Percentiles rank a stretch among this genome's conserved stretches.
Conservation (phyloP, 2,888 invertebrate species). For the Anoplius nigerrimus region DNA sequence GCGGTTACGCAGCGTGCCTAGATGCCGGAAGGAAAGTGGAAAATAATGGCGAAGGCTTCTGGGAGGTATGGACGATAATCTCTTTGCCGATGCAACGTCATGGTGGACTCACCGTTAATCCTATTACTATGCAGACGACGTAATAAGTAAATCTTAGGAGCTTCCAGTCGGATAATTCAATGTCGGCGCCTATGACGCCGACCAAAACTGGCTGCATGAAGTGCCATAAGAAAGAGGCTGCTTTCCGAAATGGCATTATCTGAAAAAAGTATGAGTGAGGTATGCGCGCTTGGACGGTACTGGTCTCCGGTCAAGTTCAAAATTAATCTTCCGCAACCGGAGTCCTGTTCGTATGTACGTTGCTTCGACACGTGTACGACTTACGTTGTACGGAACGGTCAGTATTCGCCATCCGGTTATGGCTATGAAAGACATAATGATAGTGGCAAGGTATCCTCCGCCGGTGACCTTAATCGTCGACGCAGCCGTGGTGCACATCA, state of each 20-base stretch:
- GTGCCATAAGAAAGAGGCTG: slow-evolving; percentile 81
- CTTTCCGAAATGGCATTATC: slow-evolving; percentile 75
- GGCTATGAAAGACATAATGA: slow-evolving; percentile 65
- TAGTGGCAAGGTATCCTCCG: slow-evolving; percentile 79
- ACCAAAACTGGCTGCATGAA: slow-evolving; percentile 86
- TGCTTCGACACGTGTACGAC: slow-evolving; percentile 26
- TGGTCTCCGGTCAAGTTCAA: not conserved
- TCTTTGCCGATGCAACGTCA: not conserved
- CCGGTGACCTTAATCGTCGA: slow-evolving; percentile 67
- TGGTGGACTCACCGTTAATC: slow-evolving; percentile 75
- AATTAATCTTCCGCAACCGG: too few relatives aligned
- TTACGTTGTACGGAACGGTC: slow-evolving; percentile 60
- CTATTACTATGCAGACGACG: slow-evolving; percentile 67
- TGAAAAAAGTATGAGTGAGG: slow-evolving; percentile 29
- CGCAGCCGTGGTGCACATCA: slow-evolving; percentile 63
- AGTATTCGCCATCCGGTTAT: slow-evolving; percentile 65
- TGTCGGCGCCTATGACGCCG: slow-evolving; percentile 86
- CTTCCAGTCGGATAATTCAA: slow-evolving; percentile 78
- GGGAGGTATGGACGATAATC: too few relatives aligned
- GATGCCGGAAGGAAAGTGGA: not conserved
- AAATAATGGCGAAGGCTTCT: not conserved
- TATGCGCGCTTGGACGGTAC: too few relatives aligned
- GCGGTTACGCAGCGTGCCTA: slow-evolving; percentile 76
- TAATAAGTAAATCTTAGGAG: slow-evolving; percentile 76
- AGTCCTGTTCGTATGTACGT: not conserved